These are phyloP conservation scores for Malurus leucopterus DNA, from an alignment of 2,797 vertebrate genomes.

Conservation along the genomic window DNA sequence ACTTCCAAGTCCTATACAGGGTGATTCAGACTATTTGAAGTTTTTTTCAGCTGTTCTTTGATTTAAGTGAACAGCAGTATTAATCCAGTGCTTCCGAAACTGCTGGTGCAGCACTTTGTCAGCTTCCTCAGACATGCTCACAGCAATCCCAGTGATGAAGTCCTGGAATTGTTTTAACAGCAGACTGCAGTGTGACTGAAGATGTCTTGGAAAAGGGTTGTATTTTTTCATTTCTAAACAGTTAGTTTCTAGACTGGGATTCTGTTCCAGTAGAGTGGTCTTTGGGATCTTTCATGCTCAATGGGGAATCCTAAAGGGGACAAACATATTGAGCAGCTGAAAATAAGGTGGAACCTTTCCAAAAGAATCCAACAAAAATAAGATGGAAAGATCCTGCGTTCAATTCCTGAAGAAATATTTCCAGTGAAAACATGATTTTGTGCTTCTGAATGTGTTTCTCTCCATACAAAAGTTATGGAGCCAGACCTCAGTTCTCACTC, in stretches of 20 bases:
- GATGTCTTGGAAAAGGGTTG: neutral
- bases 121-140: slow-evolving; percentile 26
- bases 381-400: neutral
- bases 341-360: neutral
- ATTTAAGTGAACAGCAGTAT: slow-evolving; percentile 25
- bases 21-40: neutral
- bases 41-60: slow-evolving; percentile 55
- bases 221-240: slow-evolving; percentile 30
- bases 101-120: slow-evolving; percentile 41
- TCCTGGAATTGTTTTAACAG: slow-evolving; percentile 52
- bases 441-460: neutral
- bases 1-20: neutral
- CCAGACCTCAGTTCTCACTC: neutral
- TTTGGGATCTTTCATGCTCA: neutral
- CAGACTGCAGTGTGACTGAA: neutral
- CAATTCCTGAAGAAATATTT: neutral
- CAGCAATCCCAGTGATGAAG: slow-evolving; percentile 2
- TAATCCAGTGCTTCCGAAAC: slow-evolving; percentile 26
- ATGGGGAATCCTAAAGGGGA: neutral
- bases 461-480: neutral
- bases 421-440: neutral
- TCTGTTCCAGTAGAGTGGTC: neutral
- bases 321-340: neutral
- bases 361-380: neutral
- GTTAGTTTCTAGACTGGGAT: neutral